Base-by-base conservation (phyloP, 2,888 invertebrate species). In the Melangyna quadrimaculata region DNA sequence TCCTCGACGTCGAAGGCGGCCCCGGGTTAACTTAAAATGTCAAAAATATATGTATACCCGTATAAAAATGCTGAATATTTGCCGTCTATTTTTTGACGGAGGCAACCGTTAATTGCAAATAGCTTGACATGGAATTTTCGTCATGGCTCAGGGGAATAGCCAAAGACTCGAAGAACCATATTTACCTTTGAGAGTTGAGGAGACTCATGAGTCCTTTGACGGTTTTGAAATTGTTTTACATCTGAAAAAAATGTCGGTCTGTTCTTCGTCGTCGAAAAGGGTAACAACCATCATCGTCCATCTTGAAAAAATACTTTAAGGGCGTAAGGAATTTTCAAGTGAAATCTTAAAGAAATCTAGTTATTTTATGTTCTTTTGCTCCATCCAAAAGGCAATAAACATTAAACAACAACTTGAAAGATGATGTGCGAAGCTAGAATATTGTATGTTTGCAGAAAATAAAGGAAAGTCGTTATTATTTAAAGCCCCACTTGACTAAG, bases 61-160 rank as follows among this genome's bases (percentile, higher is more conserved):
- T 10, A 63, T 37, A 71, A 79, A 84, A 74, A 67, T 61, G 29
- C 53, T 72, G 75, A 77, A 79, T 69, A 79, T 71, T 75, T 77
- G 55, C 59, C 67, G 67, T 82, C 55, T 14, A 73, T 61, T 70
- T 65, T 79, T 71, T 84, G 75, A 72, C 40, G 61, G 48, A 72
- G 70, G 72, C 45, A 75, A 61, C 72, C 61, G 59, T 84, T 84
- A 84, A 84, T 84, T 84, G 79, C 67, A 77, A 67, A 59, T 69
- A 37, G 53, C 67, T 61, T 53, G 71, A 43, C 71, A 35, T 79
- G 67, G 59, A 75, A 84, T 77, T 71, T 61, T 53, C 79, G 71
- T 63, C 79, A 51, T 51, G 51, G 24, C 51, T 51, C 51, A 37
- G 43, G 86, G 86, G 80, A 80, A 73, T 80, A 78, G 53, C 63